phyloP scores from a whole-genome alignment of 2,113 vertebrate genomes.

The Rutilus rutilus region DNA sequence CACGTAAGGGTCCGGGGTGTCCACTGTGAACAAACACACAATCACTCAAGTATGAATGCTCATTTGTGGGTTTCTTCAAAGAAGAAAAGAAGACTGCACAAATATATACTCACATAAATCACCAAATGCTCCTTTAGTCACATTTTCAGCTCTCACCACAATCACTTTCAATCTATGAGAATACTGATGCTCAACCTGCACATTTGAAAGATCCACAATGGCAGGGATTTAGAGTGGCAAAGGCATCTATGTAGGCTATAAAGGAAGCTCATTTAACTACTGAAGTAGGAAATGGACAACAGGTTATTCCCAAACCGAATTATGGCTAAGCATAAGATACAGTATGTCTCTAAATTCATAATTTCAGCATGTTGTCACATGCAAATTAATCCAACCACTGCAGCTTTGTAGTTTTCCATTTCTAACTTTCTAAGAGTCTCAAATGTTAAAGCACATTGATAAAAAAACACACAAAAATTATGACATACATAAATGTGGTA shows the following conservation, averaged over 20 bases:
- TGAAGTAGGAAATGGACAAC: constrained; percentile 3
- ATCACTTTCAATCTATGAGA: constrained; percentile 90
- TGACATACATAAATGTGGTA: too few species aligned
- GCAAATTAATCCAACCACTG: constrained; percentile 4
- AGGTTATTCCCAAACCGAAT: constrained; percentile 32
- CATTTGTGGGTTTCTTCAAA: not conserved
- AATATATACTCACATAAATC: constrained; percentile 88
- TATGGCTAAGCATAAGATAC: not conserved
- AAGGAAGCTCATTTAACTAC: constrained; percentile 19
- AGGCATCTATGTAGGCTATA: not conserved
- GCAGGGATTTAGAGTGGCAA: not conserved
- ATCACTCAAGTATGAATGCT: not conserved
- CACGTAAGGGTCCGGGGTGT: constrained; percentile 98
- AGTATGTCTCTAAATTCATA: not conserved
- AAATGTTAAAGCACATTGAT: not conserved
- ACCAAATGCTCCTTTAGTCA: constrained; percentile 93
- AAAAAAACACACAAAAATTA: not conserved
- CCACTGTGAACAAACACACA: constrained; percentile 77
- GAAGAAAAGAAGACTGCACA: not conserved
- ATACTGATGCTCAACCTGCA: constrained; percentile 96
- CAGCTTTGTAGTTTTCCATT: not conserved
- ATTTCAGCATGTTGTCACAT: not conserved
- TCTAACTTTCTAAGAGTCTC: not conserved
- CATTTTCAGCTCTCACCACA: constrained; percentile 86
- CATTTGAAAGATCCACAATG: constrained; percentile 36